A percentile compares a stretch with the other conserved stretches of the same genome.
Conservation (phyloP, 1,140 invertebrate genomes). For the Caenorhabditis elegans region WBcel235 BX284606.5:7001001-7001500, state of each 20-base stretch:
- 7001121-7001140: neutral
- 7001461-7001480: no score
- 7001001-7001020: constrained; percentile 65
- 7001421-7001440: no score
- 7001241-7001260: constrained; percentile 62
- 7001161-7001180: constrained; percentile 63
- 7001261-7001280: constrained; percentile 66
- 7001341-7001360: no score
- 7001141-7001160: constrained; percentile 65
- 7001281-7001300: constrained; percentile 62
- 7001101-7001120: neutral
- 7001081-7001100: constrained; percentile 36
- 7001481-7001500: no score
- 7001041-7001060: constrained; percentile 57
- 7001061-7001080: constrained; percentile 38
- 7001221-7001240: constrained; percentile 57
- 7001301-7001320: constrained; percentile 66
- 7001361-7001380: no score
- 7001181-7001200: constrained; percentile 63
- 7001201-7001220: constrained; percentile 63
- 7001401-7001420: no score
- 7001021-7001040: constrained; percentile 63
- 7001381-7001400: no score
- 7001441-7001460: no score
- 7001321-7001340: constrained; percentile 65